Evolutionary conservation across 2,888 invertebrate species (phyloP).

Genomic region (Rotaria socialis): DNA sequence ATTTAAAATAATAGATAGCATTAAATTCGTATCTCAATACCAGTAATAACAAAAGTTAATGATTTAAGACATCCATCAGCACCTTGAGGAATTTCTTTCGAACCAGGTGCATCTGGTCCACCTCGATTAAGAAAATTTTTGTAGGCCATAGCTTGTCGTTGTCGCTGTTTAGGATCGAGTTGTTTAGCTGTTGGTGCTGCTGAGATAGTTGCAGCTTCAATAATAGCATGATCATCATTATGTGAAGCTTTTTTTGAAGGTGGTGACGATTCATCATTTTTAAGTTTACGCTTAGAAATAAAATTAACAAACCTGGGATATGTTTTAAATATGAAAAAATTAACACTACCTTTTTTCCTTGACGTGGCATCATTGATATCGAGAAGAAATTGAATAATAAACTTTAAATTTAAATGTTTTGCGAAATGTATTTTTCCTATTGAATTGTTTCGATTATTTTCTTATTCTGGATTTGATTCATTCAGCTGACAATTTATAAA

Average conservation of each 20-base stretch:
- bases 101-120: background rate
- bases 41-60: constrained; percentile 40
- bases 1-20: too few relatives aligned
- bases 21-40: background rate
- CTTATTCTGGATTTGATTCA: background rate
- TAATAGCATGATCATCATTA: background rate
- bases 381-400: too few relatives aligned
- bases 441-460: background rate
- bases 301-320: too few relatives aligned
- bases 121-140: constrained; percentile 10
- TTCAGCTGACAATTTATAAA: background rate
- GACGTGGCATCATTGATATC: background rate
- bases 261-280: background rate
- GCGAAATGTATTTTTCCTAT: too few relatives aligned
- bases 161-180: background rate
- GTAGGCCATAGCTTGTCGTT: background rate
- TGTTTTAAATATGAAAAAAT: background rate
- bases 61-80: constrained; percentile 8
- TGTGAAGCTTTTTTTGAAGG: background rate
- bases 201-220: background rate
- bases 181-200: background rate
- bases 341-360: background rate
- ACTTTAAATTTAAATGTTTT: too few relatives aligned
- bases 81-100: constrained; percentile 27
- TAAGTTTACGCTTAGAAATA: background rate